Evolutionary conservation across 2,797 vertebrate species (phyloP), one percentile per base, ranked within the genome.

Genomic region (Pelobates cultripes): DNA sequence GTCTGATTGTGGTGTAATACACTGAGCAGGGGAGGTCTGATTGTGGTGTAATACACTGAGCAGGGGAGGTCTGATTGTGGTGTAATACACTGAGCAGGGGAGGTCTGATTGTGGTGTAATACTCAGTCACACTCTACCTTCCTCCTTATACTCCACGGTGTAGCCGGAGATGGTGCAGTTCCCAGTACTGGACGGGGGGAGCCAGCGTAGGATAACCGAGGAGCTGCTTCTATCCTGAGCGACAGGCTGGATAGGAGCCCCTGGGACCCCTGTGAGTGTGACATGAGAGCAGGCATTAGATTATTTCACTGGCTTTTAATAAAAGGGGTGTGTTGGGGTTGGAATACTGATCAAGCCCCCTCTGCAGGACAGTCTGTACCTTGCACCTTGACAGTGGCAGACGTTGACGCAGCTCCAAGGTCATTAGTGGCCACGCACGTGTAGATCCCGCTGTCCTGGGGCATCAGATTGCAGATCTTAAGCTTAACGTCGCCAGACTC

Each of bases 381-480:
- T 97, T 99, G 98, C 17, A 99, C 98, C 95, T 98, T 99, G 76
- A 99, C 92, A 0, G 97, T 96, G 2, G 98, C 98, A 0, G 98
- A 99, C 0, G 97, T 98, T 2, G 97, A 98, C 3, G 96, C 88
- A 0, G 95, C 93, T 70, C 98, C 98, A 0, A 96, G 96, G 79
- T 99, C 95, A 0, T 99, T 99, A 9, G 95, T 87, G 0, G 97
- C 98, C 68, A 97, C 94, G 2, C 98, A 99, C 75, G 96, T 99
- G 88, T 99, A 99, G 90, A 99, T 99, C 4, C 98, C 98, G 0
- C 98, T 99, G 86, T 99, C 98, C 85, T 99, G 98, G 14, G 98
- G 98, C 96, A 99, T 96, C 88, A 99, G 88, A 41, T 99, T 99
- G 85, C 97, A 99, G 88, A 99, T 96, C 91, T 98, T 98, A 89